These are phyloP conservation scores for Toxotes jaculatrix DNA, from an alignment of 2,113 vertebrate genomes.

Conservation along the genomic window DNA sequence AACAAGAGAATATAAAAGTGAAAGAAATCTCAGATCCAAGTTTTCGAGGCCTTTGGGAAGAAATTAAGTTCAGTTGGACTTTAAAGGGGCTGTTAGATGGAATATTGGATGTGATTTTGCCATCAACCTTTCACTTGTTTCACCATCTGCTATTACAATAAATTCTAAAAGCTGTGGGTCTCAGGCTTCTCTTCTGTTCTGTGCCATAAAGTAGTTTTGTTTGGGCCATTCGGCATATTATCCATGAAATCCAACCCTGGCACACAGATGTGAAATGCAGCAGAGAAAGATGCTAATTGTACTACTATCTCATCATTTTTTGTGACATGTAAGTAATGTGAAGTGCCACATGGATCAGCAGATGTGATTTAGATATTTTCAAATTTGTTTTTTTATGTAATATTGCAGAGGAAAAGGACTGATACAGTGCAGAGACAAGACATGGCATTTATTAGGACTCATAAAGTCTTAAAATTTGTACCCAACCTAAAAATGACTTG, in stretches of 20 bases:
- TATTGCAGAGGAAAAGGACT: neutral
- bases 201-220: slow-evolving; percentile 55
- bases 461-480: neutral
- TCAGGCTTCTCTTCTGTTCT: slow-evolving; percentile 42
- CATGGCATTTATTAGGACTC: neutral
- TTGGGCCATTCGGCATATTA: slow-evolving; percentile 48
- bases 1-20: slow-evolving; percentile 75
- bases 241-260: slow-evolving; percentile 63
- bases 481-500: neutral
- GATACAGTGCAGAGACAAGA: neutral
- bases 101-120: slow-evolving; percentile 70
- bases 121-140: slow-evolving; percentile 75
- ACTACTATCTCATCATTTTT: neutral
- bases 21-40: slow-evolving; percentile 69
- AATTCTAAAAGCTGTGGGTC: slow-evolving; percentile 53
- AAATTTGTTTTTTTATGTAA: neutral
- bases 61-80: slow-evolving; percentile 70
- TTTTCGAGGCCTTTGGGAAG: slow-evolving; percentile 70
- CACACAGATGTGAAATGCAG: slow-evolving; percentile 27
- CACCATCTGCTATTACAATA: slow-evolving; percentile 69
- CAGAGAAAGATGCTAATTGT: slow-evolving; percentile 36
- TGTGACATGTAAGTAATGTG: slow-evolving; percentile 8
- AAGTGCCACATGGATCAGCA: neutral
- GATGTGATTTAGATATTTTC: neutral
- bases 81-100: slow-evolving; percentile 70